These are phyloP conservation scores for Bombylius discolor DNA, from an alignment of 2,888 invertebrate genomes.

Conservation along the genomic window DNA sequence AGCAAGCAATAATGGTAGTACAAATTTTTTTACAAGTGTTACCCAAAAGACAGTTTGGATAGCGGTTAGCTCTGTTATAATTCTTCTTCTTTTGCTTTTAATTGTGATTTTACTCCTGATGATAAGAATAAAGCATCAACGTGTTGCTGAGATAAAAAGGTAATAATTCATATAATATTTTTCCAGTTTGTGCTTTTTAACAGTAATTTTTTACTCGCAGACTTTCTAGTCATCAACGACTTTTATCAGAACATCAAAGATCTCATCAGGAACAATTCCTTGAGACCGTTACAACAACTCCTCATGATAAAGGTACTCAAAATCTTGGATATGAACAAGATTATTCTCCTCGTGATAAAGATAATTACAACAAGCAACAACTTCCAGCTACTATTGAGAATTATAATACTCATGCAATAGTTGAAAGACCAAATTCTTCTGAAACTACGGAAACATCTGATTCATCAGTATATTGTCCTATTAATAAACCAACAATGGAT, in stretches of 20 bases:
- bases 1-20: conserved; percentile 25
- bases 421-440: conserved; percentile 25
- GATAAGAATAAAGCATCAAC: conserved; percentile 23
- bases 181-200: background rate
- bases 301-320: conserved; percentile 23
- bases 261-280: background rate
- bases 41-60: conserved; percentile 31
- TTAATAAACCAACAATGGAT: conserved; percentile 30
- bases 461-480: conserved; percentile 35
- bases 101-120: conserved; percentile 28
- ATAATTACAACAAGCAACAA: background rate
- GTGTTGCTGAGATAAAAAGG: background rate
- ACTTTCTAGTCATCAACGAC: conserved; percentile 10
- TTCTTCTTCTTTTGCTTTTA: conserved; percentile 28
- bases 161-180: background rate
- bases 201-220: background rate
- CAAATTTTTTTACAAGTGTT: conserved; percentile 26
- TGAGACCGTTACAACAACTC: no score
- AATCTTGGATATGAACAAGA: conserved; percentile 30
- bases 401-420: no score
- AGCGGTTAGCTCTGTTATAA: conserved; percentile 27
- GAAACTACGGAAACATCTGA: conserved; percentile 35
- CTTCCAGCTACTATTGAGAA: no score
- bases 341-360: conserved; percentile 16
- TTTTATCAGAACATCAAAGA: conserved; percentile 2